Evolutionary conservation across 1,140 invertebrate species (phyloP).

Genomic region (Metopolophium dirhodum): DNA sequence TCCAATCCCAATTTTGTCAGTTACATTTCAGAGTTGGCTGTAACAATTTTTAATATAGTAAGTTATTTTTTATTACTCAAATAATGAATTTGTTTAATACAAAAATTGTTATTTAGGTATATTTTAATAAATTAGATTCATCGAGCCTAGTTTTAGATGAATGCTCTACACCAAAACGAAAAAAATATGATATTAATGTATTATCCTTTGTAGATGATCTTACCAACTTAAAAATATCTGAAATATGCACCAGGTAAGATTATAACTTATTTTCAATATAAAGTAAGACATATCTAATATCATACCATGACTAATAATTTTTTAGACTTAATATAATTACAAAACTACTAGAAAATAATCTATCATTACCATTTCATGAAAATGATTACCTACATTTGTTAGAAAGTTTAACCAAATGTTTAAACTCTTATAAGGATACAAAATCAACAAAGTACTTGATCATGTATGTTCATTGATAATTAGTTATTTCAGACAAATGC

Average conservation of each 20-base stretch:
- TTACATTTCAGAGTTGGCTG: slow-evolving; percentile 37
- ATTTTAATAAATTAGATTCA: slow-evolving; percentile 33
- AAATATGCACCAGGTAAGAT: slow-evolving; percentile 7
- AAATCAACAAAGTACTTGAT: slow-evolving; percentile 7
- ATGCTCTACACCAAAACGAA: slow-evolving; percentile 9
- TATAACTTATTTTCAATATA: slow-evolving; percentile 13
- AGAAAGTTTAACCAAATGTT: not conserved
- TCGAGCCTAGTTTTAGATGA: not conserved
- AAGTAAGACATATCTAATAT: not conserved
- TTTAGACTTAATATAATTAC: slow-evolving; percentile 36
- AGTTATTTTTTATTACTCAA: not conserved
- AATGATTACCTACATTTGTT: slow-evolving; percentile 17
- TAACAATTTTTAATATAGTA: slow-evolving; percentile 33
- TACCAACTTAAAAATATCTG: slow-evolving; percentile 22
- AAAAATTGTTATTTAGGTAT: slow-evolving; percentile 21
- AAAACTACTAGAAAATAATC: slow-evolving; percentile 14
- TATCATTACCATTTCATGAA: slow-evolving; percentile 25
- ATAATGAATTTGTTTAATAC: not conserved
- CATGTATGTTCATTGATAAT: slow-evolving; percentile 7
- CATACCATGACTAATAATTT: not conserved
- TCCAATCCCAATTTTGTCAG: not conserved
- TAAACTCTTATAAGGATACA: slow-evolving; percentile 27
- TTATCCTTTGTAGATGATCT: slow-evolving; percentile 32
- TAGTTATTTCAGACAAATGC: not conserved
- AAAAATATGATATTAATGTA: slow-evolving; percentile 39